These are phyloP conservation scores for Hirundo rustica DNA, from an alignment of 2,797 vertebrate species.

Conservation along the genomic window DNA sequence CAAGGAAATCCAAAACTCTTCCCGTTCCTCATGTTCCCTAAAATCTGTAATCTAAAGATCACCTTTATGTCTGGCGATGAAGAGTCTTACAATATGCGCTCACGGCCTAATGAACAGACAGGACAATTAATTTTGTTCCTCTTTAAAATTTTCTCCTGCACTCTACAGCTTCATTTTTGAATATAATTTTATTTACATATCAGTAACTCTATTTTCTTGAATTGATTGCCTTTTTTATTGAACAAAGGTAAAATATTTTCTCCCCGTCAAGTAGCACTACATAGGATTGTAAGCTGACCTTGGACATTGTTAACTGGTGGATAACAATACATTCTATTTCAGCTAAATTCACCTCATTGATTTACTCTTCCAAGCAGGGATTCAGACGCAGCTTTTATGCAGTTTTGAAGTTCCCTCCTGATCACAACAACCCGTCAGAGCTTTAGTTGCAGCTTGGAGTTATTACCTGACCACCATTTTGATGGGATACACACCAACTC, in stretches of 20 bases:
- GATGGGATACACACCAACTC: conserved; percentile 92
- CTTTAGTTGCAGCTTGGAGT: not conserved
- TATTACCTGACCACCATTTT: conserved; percentile 99
- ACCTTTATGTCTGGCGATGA: not conserved
- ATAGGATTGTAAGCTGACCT: not conserved
- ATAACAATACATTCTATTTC: not conserved
- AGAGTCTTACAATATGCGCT: not conserved
- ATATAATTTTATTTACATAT: not conserved
- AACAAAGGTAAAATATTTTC: not conserved
- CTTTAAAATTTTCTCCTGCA: not conserved
- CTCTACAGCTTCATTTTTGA: not conserved
- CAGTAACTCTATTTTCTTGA: not conserved
- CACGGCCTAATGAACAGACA: not conserved
- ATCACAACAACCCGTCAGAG: not conserved
- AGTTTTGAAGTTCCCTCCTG: not conserved
- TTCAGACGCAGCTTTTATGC: not conserved
- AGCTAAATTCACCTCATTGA: not conserved
- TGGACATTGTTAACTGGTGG: not conserved
- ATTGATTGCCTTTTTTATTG: not conserved
- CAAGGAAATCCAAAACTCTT: not conserved
- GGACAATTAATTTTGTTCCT: not conserved
- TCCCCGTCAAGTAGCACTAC: not conserved
- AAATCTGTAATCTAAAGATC: not conserved
- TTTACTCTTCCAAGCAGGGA: not conserved
- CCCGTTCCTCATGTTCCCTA: not conserved